Base-by-base conservation (phyloP, 2,113 vertebrate species). In the Leucopsar rothschildi region DNA sequence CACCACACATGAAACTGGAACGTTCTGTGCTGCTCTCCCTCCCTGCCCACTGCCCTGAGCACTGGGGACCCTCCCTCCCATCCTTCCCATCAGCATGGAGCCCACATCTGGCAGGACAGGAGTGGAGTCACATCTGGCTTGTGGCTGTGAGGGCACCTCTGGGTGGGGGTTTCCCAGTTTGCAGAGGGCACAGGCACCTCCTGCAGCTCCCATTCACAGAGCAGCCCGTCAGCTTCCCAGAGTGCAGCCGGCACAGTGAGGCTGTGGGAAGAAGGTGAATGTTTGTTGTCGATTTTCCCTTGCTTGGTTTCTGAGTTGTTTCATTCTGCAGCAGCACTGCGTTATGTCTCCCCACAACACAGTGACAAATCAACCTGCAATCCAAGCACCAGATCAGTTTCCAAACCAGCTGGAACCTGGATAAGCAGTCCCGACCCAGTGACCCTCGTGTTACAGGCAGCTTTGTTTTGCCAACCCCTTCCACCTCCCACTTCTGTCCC, bases 21-120 rank as follows among this genome's bases (percentile, higher is more conserved):
- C 0, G 0, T 24, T 37, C 12, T 44, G 12, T 53, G 79, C 23
- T 13, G 1, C 5, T 53, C 10, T 12, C 22, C 31, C 24, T 79
- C 47, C 52, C 53, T 12, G 2, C 15, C 22, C 68, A 14, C 27
- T 63, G 42, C 9, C 24, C 45, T 25, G 50, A 27, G 68, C 75
- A 3, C 17, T 49, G 44, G 8, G 21, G 59, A 20, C 22, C 4
- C n/a, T 21, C 22, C 28, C 55, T 21, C 19, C 33, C 56, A n/a
- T 61, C 15, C 18, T 9, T 37, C 50, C 75, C 24, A 2, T 5
- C 18, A 21, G 56, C 39, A 17, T 29, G 47, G 45, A 25, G 29
- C 39, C 81, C 60, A 45, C 53, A 10, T 20, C 21, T 79, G 29
- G 3, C 52, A 63, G 61, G 9, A 33, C 10, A 33, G 21, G 9